Evolutionary conservation across 2,888 invertebrate species (phyloP).

Genomic region (Notodonta ziczac): DNA sequence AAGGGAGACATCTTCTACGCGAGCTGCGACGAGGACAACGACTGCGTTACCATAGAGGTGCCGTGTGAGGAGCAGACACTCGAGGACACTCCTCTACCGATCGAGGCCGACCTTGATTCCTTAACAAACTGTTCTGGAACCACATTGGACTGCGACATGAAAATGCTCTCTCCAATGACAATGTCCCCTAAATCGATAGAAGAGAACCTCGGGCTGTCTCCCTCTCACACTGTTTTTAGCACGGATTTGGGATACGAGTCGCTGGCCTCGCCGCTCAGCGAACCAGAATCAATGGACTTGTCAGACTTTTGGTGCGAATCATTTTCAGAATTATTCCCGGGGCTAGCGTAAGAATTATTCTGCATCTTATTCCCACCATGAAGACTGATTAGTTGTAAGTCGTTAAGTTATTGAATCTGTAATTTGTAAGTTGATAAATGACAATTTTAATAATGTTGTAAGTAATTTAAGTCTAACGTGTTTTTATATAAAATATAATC

Average conservation of each 20-base stretch:
- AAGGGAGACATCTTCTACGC: constrained; percentile 88
- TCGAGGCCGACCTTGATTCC: constrained; percentile 61
- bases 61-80: constrained; percentile 84
- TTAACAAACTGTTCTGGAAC: constrained; percentile 57
- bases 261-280: constrained; percentile 77
- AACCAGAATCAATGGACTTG: constrained; percentile 74
- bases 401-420: constrained; percentile 44
- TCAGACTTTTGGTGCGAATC: constrained; percentile 90
- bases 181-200: constrained; percentile 65
- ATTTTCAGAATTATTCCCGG: constrained; percentile 91
- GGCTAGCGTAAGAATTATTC: constrained; percentile 82
- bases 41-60: constrained; percentile 90
- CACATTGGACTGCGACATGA: constrained; percentile 70
- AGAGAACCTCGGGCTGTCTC: constrained; percentile 70
- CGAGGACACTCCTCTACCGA: constrained; percentile 58
- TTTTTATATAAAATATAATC: constrained; percentile 41
- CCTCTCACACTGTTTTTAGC: constrained; percentile 70
- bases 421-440: constrained; percentile 43
- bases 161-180: constrained; percentile 76
- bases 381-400: constrained; percentile 77
- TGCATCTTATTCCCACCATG: constrained; percentile 62
- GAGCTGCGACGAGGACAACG: constrained; percentile 88
- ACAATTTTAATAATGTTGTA: constrained; percentile 48
- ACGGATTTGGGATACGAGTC: constrained; percentile 81
- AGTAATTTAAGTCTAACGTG: constrained; percentile 33